Percentiles rank a stretch among this genome's conserved stretches.
Evolutionary conservation across 2,113 vertebrate species (phyloP).

Genomic region (Oreotragus oreotragus): DNA sequence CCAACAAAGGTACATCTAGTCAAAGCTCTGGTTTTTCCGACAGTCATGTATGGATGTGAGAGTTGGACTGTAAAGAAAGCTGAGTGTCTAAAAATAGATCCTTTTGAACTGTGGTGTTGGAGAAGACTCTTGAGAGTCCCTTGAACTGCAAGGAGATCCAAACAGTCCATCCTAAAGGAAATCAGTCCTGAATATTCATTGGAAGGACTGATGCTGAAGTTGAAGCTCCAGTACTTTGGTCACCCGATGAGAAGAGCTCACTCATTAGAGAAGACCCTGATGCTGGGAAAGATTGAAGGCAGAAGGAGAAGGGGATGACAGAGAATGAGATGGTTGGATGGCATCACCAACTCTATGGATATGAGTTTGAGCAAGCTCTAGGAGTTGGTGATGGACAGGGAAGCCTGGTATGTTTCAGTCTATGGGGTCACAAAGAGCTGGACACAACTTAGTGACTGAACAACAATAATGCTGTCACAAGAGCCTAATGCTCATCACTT

Average conservation of each 20-base stretch:
- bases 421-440: background rate
- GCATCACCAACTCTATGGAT: background rate
- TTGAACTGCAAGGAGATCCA: background rate
- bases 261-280: background rate
- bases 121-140: background rate
- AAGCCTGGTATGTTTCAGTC: background rate
- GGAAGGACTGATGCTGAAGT: background rate
- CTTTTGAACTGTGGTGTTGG: background rate
- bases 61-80: background rate
- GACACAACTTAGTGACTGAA: background rate
- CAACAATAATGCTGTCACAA: background rate
- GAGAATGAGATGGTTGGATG: background rate
- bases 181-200: background rate
- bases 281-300: background rate
- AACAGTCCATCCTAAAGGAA: background rate
- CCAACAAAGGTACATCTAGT: background rate
- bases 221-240: background rate
- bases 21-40: background rate
- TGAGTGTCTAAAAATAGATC: background rate
- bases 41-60: background rate
- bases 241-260: background rate
- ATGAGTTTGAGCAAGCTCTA: background rate
- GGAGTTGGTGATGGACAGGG: background rate
- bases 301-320: background rate
- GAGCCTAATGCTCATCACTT: background rate